Evolutionary conservation across 1,140 invertebrate genomes (phyloP), one percentile per base, ranked within the genome.

Genomic region (Drosophila ohnishii): DNA sequence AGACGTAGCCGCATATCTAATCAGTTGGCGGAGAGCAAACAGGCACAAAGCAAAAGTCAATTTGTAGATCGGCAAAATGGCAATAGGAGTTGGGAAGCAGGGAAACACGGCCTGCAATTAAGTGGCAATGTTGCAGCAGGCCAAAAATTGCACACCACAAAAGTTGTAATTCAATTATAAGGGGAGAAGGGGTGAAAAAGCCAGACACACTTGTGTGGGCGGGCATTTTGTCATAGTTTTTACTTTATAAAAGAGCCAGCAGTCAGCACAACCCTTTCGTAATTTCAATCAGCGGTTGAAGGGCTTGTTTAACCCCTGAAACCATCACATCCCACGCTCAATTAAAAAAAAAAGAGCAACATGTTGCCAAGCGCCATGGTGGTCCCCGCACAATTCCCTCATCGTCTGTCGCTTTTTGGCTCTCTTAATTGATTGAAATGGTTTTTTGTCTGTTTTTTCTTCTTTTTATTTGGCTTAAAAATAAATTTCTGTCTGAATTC

Each of bases 21-120:
- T 75, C 72, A 40, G 51, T 58, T 37, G 35, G 37, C 39, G 35
- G 35, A 64, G 39, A 42, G 44, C 50, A 74, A 75, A 75, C 47
- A 74, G 40, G 32, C 64, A 67, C 67, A 61, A 73, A 72, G 57
- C 67, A 51, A 75, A 74, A 74, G 25, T 75, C 60, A 75, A 75
- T 74, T 75, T 64, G 61, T 51, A 44, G 69, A 75, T 75, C 51
- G 44, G 22, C 19, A 72, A 51, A 59, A 50, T 16, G 16, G 25
- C n/a, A 40, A 9, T 32, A 35, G 22, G 19, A 35, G 13, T 10
- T 13, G 50, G 3, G 3, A n/a, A 11, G 55, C 22, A 13, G 30
- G n/a, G 22, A 28, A 28, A 35, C 37, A 40, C 19, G 56, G 35
- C 30, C 13, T 16, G 35, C 35, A 64, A 64, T 64, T 67, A 50